Percentiles rank a stretch among this genome's conserved stretches.
Evolutionary conservation across 2,888 invertebrate genomes (phyloP).

Genomic region (Petrophora chlorosata): DNA sequence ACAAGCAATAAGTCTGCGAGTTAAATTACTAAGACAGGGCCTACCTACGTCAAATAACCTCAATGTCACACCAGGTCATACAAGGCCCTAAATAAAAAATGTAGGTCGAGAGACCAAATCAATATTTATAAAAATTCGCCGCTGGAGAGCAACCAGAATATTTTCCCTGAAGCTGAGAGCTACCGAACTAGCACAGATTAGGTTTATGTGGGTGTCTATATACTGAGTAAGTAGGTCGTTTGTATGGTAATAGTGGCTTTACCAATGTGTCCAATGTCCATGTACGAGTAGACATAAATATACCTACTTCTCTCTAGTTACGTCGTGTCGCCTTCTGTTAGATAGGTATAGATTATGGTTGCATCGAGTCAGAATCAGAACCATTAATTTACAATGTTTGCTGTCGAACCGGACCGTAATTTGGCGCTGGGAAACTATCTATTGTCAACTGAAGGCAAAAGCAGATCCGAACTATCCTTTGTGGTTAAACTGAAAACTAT

Average conservation of each 20-base stretch:
- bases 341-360: constrained; percentile 23
- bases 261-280: background rate
- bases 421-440: constrained; percentile 28
- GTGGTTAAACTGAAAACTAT: constrained; percentile 32
- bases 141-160: constrained; percentile 6
- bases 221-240: constrained; percentile 1
- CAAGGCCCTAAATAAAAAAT: constrained; percentile 20
- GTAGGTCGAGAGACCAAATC: constrained; percentile 21
- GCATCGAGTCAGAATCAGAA: constrained; percentile 19
- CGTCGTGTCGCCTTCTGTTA: too few relatives aligned
- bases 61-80: constrained; percentile 22
- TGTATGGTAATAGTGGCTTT: constrained; percentile 1
- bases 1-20: background rate
- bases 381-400: constrained; percentile 27
- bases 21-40: background rate
- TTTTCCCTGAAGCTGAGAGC: background rate
- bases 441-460: constrained; percentile 23
- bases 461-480: constrained; percentile 27
- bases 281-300: constrained; percentile 3
- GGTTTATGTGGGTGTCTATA: background rate
- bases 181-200: constrained; percentile 3
- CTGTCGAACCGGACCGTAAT: constrained; percentile 24
- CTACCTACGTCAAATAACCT: background rate
- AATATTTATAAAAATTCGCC: constrained; percentile 23
- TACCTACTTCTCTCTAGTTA: constrained; percentile 10